Evolutionary conservation across 2,797 vertebrate genomes (phyloP).

Genomic region (Rhadinocentrus ornatus): DNA sequence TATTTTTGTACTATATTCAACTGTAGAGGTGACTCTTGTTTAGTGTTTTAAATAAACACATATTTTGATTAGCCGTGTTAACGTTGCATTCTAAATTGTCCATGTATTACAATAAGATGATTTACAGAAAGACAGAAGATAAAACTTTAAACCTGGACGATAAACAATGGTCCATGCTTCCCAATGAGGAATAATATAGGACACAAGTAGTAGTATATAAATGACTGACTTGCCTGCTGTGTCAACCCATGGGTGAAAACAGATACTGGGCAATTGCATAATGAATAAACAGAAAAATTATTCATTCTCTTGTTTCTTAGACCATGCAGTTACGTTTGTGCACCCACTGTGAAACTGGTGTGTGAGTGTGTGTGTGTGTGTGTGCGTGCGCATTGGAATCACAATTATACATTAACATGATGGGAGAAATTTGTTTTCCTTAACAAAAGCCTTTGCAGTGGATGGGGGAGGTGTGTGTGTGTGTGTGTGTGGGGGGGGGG

Average conservation of each 20-base stretch:
- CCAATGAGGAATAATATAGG: constrained; percentile 10
- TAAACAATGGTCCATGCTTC: constrained; percentile 18
- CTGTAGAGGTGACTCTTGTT: constrained; percentile 23
- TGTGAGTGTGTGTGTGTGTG: not conserved
- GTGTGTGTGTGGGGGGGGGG: too few relatives aligned
- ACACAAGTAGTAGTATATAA: constrained; percentile 1
- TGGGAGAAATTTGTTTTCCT: constrained; percentile 45
- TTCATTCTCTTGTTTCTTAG: not conserved
- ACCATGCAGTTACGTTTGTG: not conserved
- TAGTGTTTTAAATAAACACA: not conserved
- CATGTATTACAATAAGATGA: constrained; percentile 27
- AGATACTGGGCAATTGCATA: constrained; percentile 7
- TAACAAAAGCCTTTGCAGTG: constrained; percentile 16
- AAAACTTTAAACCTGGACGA: constrained; percentile 16
- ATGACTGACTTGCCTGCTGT: constrained; percentile 15
- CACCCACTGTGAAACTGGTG: not conserved
- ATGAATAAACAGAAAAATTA: constrained; percentile 7
- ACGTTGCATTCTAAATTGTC: constrained; percentile 1
- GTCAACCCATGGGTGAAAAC: constrained; percentile 1
- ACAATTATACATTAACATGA: constrained; percentile 35
- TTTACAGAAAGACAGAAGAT: constrained; percentile 18
- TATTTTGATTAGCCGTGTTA: not conserved
- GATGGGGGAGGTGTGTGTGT: too few relatives aligned
- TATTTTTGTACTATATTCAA: constrained; percentile 15
- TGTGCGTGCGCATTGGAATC: constrained; percentile 9